Evolutionary conservation across 1,140 invertebrate species (phyloP), one percentile per base, ranked within the genome.

Genomic region (Pseudomyrmex flavicornis): DNA sequence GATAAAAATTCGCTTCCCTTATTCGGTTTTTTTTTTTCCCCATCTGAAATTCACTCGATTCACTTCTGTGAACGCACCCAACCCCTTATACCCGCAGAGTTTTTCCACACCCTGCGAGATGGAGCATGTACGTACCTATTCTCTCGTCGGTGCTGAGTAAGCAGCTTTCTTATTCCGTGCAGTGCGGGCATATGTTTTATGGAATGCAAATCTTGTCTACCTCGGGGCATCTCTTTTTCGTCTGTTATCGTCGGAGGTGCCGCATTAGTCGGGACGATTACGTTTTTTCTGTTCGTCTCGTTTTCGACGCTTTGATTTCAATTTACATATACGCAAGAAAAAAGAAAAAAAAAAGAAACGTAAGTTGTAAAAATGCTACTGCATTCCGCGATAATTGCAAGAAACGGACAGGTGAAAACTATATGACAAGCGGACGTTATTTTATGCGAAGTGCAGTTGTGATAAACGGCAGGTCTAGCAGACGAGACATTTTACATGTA

Each of bases 191-290:
- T 90, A 90, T 86, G 91, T 85, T 90, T 91, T 88, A 88, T 89
- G 77, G 87, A 88, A 91, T 86, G 90, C 86, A 89, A 91, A 91
- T 90, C 88, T 89, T 79, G 77, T 72, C 79, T 48, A 26, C 50
- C 66, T 35, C 52, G 44, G 59, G 35, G 58, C 12, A 26, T n/a
- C 44, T n/a, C 13, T 22, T n/a, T 65, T 66, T 56, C 54, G 52
- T 66, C 44, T 20, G 48, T 50, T 22, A 17, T 50, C 52, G 56
- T 58, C 10, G 35, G 35, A 5, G 54, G n/a, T 61, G 17, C 13
- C 50, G 74, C 22, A 46, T 48, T 63, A 63, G 9, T 20, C 35
- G 66, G 54, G 48, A 61, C 3, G 10, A 46, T 10, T 35, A 35
- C 35, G 44, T 59, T 59, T 44, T 44, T 58, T 68, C 17, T 26